phyloP scores from a whole-genome alignment of 1,140 invertebrate genomes.

The Bombus confusus region DNA sequence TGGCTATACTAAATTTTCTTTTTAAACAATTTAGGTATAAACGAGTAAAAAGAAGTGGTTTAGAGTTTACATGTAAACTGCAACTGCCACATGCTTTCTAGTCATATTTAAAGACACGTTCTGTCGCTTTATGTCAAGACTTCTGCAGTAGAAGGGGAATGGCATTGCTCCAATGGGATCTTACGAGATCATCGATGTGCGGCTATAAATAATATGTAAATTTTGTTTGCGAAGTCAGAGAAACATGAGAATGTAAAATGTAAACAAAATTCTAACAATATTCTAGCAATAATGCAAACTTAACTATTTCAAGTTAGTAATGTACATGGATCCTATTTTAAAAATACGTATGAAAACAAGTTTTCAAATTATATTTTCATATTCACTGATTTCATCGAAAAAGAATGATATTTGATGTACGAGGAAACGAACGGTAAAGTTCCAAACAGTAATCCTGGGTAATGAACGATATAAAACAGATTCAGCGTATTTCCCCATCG shows the following conservation, averaged over 20 bases:
- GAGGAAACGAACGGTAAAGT: not conserved
- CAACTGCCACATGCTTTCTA: conserved; percentile 10
- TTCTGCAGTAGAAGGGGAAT: conserved; percentile 45
- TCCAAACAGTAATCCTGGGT: not conserved
- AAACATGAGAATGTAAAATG: not conserved
- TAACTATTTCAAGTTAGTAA: not conserved
- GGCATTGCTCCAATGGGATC: conserved; percentile 49
- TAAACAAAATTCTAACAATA: not conserved
- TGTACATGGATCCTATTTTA: not conserved
- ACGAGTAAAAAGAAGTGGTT: not conserved
- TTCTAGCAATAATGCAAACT: not conserved
- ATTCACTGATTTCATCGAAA: not conserved
- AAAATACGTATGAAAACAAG: not conserved
- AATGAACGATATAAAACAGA: not conserved
- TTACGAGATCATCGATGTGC: conserved; percentile 22
- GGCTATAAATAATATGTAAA: conserved; percentile 53
- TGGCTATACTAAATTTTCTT: no score
- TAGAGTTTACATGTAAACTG: conserved; percentile 15
- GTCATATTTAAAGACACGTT: not conserved
- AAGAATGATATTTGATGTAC: not conserved
- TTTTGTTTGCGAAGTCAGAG: not conserved
- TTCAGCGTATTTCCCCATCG: not conserved
- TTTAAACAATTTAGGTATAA: not conserved
- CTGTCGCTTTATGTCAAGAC: conserved; percentile 43
- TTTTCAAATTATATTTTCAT: not conserved